Conservation (phyloP, 2,888 invertebrate genomes). For the Callyntrura sp. region DNA sequence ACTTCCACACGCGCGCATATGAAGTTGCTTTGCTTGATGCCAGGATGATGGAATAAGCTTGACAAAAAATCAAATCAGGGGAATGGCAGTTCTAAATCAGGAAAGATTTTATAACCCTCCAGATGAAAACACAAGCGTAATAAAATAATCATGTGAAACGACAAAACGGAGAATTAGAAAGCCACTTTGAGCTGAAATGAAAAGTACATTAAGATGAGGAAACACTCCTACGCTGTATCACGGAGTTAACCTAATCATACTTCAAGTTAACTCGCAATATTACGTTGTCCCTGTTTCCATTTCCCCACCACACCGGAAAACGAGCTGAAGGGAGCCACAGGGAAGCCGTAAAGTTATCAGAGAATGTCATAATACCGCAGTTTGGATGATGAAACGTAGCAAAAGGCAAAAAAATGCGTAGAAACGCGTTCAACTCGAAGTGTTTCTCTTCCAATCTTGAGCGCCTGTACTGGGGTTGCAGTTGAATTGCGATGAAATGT, state of each 20-base stretch:
- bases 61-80: too few species aligned
- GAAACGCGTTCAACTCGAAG: background rate
- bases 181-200: too few species aligned
- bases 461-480: too few species aligned
- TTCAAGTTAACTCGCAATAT: background rate
- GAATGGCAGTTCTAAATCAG: too few species aligned
- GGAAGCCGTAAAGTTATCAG: slow-evolving; percentile 53
- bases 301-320: background rate
- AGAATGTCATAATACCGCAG: background rate
- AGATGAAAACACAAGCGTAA: slow-evolving; percentile 37
- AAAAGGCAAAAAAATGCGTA: too few species aligned
- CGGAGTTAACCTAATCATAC: background rate
- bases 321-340: slow-evolving; percentile 54
- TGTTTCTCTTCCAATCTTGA: too few species aligned
- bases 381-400: background rate
- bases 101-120: slow-evolving; percentile 10
- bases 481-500: background rate
- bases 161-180: slow-evolving; percentile 11
- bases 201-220: background rate
- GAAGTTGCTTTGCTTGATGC: too few species aligned
- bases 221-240: background rate
- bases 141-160: slow-evolving; percentile 66
- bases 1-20: too few species aligned
- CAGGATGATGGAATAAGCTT: too few species aligned
- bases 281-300: slow-evolving; percentile 4